Conservation (phyloP, 2,113 vertebrate species). For the Myiopsitta monachus region DNA sequence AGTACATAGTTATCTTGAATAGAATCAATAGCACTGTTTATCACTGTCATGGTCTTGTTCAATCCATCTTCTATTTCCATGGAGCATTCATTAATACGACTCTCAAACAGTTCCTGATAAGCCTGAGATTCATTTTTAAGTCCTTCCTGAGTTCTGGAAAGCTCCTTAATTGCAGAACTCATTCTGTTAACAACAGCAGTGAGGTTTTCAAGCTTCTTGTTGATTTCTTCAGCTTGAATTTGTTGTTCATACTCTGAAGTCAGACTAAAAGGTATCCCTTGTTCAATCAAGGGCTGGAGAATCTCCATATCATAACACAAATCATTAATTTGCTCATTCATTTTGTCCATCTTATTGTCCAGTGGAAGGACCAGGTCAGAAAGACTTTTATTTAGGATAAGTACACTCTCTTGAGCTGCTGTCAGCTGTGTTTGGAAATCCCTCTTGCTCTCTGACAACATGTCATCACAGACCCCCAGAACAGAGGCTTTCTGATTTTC, state of each 20-base stretch:
- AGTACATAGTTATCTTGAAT: slow-evolving; percentile 75
- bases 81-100: slow-evolving; percentile 62
- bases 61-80: slow-evolving; percentile 78
- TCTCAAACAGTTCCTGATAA: slow-evolving; percentile 59
- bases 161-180: slow-evolving; percentile 56
- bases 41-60: slow-evolving; percentile 77
- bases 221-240: slow-evolving; percentile 46
- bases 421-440: slow-evolving; percentile 70
- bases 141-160: slow-evolving; percentile 62
- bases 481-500: slow-evolving; percentile 65
- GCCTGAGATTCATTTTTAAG: slow-evolving; percentile 70
- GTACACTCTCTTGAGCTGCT: slow-evolving; percentile 61
- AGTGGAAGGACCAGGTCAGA: slow-evolving; percentile 68
- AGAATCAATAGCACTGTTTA: slow-evolving; percentile 78
- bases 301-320: slow-evolving; percentile 82
- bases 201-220: slow-evolving; percentile 68
- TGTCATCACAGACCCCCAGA: slow-evolving; percentile 65
- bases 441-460: slow-evolving; percentile 67
- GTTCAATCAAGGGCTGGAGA: slow-evolving; percentile 77
- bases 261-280: slow-evolving; percentile 63
- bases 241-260: slow-evolving; percentile 48
- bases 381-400: slow-evolving; percentile 74
- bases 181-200: slow-evolving; percentile 48
- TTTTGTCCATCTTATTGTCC: slow-evolving; percentile 73
- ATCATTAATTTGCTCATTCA: slow-evolving; percentile 80